A percentile compares a stretch with the other conserved stretches of the same genome.
Conservation (phyloP, 1,140 invertebrate genomes). For the Anastrepha ludens region DNA sequence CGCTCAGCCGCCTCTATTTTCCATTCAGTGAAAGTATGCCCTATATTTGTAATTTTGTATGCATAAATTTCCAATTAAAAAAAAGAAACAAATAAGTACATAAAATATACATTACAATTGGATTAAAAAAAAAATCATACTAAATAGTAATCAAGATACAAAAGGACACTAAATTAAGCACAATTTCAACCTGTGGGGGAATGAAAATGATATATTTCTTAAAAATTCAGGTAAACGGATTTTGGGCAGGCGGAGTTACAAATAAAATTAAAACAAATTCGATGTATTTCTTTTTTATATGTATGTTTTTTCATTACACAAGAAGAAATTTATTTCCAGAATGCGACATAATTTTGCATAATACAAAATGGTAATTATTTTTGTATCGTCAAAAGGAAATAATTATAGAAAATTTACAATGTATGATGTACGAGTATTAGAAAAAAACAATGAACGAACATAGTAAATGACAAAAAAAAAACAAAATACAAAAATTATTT, state of each 20-base stretch:
- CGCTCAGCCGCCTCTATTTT: neutral
- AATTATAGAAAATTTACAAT: slow-evolving; percentile 37
- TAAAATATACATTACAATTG: neutral
- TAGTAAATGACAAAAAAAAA: slow-evolving; percentile 51
- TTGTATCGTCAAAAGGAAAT: slow-evolving; percentile 44
- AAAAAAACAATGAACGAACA: slow-evolving; percentile 52
- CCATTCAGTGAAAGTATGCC: neutral
- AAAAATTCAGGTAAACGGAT: neutral
- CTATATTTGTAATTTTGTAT: neutral
- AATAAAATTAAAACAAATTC: slow-evolving; percentile 20
- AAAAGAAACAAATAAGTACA: slow-evolving; percentile 7
- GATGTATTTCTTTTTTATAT: neutral
- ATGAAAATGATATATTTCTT: neutral
- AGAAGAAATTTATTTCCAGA: slow-evolving; percentile 54
- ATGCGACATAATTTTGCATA: slow-evolving; percentile 50
- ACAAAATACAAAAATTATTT: slow-evolving; percentile 47
- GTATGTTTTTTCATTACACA: slow-evolving; percentile 46
- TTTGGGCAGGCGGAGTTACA: neutral
- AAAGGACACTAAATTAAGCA: neutral
- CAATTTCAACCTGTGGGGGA: neutral
- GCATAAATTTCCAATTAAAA: slow-evolving; percentile 6
- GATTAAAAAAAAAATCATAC: neutral
- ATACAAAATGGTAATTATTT: slow-evolving; percentile 41
- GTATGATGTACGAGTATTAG: slow-evolving; percentile 31
- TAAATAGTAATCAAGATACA: neutral